Percentiles rank a stretch among this genome's conserved stretches.
Conservation (phyloP, 2,113 vertebrate genomes). For the Forbesichthys papilliferus region DNA sequence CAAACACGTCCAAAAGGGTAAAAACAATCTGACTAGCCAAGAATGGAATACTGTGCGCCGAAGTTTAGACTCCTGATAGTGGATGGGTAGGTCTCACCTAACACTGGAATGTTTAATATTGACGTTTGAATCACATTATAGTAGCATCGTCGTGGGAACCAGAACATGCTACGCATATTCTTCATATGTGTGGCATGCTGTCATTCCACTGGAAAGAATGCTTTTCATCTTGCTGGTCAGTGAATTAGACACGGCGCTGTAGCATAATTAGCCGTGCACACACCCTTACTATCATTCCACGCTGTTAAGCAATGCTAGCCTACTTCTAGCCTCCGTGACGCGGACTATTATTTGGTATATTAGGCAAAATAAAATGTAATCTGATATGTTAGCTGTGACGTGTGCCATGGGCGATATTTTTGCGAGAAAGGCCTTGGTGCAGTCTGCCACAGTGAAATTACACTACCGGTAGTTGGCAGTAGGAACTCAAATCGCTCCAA, state of each 20-base stretch:
- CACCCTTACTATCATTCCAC: conserved; percentile 25
- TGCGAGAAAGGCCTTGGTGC: neutral
- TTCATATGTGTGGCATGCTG: conserved; percentile 33
- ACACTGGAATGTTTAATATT: conserved; percentile 23
- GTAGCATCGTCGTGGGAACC: neutral
- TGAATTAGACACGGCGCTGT: conserved; percentile 8
- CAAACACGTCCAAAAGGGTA: conserved; percentile 32
- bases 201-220: conserved; percentile 46
- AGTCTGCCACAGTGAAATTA: neutral
- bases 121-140: conserved; percentile 9
- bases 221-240: conserved; percentile 38
- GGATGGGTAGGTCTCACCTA: neutral
- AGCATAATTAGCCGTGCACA: conserved; percentile 9
- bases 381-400: neutral
- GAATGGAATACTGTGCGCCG: neutral
- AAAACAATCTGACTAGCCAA: neutral
- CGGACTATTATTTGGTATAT: neutral
- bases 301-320: conserved; percentile 7
- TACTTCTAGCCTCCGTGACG: neutral
- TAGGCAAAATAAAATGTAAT: neutral
- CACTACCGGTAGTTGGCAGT: neutral
- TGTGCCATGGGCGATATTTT: neutral
- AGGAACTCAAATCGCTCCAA: conserved; percentile 4
- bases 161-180: neutral
- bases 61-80: neutral